Evolutionary conservation across 2,888 invertebrate species (phyloP).

Genomic region (Eupelmus urozonus): DNA sequence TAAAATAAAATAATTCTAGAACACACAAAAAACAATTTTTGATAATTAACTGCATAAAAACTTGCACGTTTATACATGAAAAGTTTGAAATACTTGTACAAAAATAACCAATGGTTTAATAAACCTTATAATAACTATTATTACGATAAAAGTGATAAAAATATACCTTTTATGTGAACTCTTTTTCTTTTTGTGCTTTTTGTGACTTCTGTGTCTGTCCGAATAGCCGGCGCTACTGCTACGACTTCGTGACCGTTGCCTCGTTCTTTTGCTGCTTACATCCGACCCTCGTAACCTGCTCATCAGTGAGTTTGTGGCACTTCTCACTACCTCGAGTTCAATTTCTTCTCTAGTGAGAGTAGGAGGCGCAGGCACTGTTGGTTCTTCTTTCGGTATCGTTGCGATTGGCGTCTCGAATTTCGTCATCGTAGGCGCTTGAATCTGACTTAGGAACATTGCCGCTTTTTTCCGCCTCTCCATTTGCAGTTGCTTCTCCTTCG

Average conservation of each 20-base stretch:
- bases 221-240: constrained; percentile 68
- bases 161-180: constrained; percentile 79
- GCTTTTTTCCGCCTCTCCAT: constrained; percentile 88
- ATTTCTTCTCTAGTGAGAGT: constrained; percentile 69
- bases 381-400: constrained; percentile 59
- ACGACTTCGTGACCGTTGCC: constrained; percentile 71
- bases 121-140: no score
- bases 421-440: constrained; percentile 70
- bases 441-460: constrained; percentile 86
- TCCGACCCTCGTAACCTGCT: constrained; percentile 71
- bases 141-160: no score
- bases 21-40: no score
- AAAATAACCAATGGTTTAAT: no score
- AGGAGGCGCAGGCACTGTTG: constrained; percentile 71
- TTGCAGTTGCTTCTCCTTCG: constrained; percentile 81
- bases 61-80: no score
- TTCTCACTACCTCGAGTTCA: constrained; percentile 64
- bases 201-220: constrained; percentile 74
- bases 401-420: constrained; percentile 56
- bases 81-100: no score
- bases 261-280: constrained; percentile 69
- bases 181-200: constrained; percentile 77
- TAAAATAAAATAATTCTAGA: neutral
- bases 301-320: constrained; percentile 70
- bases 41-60: no score